These are phyloP conservation scores for Eurypyga helias DNA, from an alignment of 2,113 vertebrate species.

Conservation along the genomic window DNA sequence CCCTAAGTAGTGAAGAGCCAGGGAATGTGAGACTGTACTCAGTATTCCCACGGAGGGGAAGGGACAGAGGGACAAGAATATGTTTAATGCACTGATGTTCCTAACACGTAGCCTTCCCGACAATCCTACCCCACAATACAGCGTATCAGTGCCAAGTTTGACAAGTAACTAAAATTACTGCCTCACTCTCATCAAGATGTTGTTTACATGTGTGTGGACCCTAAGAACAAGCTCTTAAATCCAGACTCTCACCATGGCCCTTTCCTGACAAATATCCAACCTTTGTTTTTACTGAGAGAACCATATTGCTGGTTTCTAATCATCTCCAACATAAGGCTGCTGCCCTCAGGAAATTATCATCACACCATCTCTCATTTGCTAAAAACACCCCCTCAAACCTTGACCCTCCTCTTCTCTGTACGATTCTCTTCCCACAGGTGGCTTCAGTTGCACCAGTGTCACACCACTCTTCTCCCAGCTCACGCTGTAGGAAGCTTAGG, in stretches of 20 bases:
- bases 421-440: neutral
- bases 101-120: neutral
- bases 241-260: neutral
- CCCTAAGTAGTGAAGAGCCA: neutral
- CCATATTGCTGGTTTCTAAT: neutral
- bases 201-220: neutral
- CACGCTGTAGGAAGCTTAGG: neutral
- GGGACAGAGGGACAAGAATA: neutral
- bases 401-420: neutral
- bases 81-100: neutral
- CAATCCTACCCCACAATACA: neutral
- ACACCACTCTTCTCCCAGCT: neutral
- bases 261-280: neutral
- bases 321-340: neutral
- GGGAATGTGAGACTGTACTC: neutral
- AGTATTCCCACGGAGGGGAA: neutral
- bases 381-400: neutral
- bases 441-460: neutral
- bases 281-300: neutral
- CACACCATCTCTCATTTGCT: neutral
- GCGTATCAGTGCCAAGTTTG: neutral
- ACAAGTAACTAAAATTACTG: neutral
- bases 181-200: neutral
- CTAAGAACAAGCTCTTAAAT: neutral
- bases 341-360: neutral